A percentile compares a stretch with the other conserved stretches of the same genome.
phyloP scores from a whole-genome alignment of 2,888 invertebrate genomes.

The Orthonychiurus folsomi region DNA sequence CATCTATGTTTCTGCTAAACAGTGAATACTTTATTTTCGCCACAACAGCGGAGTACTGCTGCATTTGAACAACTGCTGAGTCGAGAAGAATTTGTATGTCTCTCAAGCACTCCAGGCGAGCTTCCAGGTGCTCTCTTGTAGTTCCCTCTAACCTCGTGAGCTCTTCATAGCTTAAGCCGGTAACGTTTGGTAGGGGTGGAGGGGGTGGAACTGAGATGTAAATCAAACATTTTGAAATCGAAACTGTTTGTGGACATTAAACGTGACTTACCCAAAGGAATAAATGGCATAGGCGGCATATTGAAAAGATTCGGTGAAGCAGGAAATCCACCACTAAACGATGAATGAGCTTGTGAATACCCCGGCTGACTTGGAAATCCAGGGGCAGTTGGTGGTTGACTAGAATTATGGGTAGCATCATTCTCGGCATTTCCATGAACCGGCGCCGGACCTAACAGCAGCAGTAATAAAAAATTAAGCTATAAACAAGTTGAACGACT shows the following conservation, averaged over 20 bases:
- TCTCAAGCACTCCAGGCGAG: constrained; percentile 71
- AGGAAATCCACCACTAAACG: not conserved
- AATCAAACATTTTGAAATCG: too few species aligned
- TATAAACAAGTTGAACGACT: too few species aligned
- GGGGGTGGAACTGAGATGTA: constrained; percentile 68
- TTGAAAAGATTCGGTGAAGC: constrained; percentile 13
- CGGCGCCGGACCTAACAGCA: constrained; percentile 8
- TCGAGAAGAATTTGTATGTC: constrained; percentile 85
- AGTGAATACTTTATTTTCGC: constrained; percentile 14
- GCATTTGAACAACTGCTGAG: constrained; percentile 87
- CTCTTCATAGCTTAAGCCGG: constrained; percentile 70
- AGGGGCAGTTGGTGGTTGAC: not conserved
- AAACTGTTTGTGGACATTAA: too few species aligned
- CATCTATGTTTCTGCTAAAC: too few species aligned
- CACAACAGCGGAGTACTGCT: constrained; percentile 62
- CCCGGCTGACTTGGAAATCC: not conserved
- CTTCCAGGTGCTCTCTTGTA: constrained; percentile 78
- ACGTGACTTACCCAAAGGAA: constrained; percentile 34
- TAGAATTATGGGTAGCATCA: not conserved
- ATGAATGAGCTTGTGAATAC: not conserved
- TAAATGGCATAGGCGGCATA: constrained; percentile 39
- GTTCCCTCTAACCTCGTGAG: constrained; percentile 79
- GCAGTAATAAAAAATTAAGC: too few species aligned
- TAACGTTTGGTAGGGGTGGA: constrained; percentile 61
- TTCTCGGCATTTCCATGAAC: not conserved